Base-by-base conservation (phyloP, 2,113 vertebrate species). In the Thryonomys swinderianus region DNA sequence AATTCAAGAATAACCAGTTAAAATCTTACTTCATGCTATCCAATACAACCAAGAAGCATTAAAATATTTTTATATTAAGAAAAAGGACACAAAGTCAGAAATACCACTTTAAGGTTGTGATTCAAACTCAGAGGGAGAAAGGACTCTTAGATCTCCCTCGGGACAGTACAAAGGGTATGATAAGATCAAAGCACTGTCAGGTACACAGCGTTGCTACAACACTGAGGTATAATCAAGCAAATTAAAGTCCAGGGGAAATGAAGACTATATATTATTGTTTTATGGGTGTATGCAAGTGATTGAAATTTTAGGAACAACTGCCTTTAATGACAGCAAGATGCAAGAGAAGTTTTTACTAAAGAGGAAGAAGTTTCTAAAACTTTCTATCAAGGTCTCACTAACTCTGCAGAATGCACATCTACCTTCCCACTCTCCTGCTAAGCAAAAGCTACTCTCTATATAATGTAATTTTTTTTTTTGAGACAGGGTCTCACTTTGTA, bases 1-100 rank as follows among this genome's bases (percentile, higher is more conserved):
- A 97, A 98, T 98, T 98, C 98, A 98, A 98, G 98, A 96, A 98
- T 98, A 98, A 98, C 98, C 98, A 98, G 98, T 98, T 98, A 97
- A 96, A 97, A 97, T 98, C 98, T 98, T 98, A 98, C 93, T 93
- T 96, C 97, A 98, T 91, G 97, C 97, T 98, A 98, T 95, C 97
- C 97, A 96, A 97, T 97, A 98, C 96, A 96, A 93, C 69, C 96
- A 97, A 97, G 97, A 98, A 98, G 97, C 92, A 93, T 98, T 97
- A 98, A 98, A 74, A 97, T 97, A 97, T 97, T 96, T 98, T 97
- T 96, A 97, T 91, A 74, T 93, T 80, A 97, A 88, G 64, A 94
- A 95, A 45, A 96, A 96, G 48, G 59, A 98, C 95, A 97, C 89
- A 97, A 95, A 97, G 97, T 91, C 97, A 94, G 96, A 93, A 96